Evolutionary conservation across 1,140 invertebrate genomes (phyloP).

Genomic region (Dreissena rostriformis): DNA sequence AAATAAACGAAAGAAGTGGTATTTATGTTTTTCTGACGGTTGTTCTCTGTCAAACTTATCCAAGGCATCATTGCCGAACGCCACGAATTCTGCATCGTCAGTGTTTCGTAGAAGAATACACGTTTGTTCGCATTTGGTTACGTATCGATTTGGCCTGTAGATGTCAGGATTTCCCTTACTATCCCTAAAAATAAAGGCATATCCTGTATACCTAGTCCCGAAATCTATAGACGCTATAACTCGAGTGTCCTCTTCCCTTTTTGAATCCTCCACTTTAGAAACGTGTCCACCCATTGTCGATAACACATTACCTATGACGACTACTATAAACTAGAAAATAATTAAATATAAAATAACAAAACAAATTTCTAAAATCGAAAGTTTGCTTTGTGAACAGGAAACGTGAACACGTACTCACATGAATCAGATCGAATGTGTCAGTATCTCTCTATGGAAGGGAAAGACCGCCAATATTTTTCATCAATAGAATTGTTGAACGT

Average conservation of each 20-base stretch:
- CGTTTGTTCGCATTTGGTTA: constrained; percentile 22
- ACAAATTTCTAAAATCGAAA: background rate
- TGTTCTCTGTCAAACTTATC: constrained; percentile 3
- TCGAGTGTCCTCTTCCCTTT: background rate
- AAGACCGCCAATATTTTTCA: no score
- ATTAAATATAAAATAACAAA: background rate
- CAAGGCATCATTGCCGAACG: constrained; percentile 41
- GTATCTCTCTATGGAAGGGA: background rate
- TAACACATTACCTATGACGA: no score
- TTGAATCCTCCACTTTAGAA: background rate
- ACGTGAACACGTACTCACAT: background rate
- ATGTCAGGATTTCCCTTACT: background rate
- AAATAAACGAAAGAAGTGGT: constrained; percentile 36
- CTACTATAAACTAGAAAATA: no score
- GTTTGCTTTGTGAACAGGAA: background rate
- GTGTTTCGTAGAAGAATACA: constrained; percentile 5
- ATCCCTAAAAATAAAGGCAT: constrained; percentile 34
- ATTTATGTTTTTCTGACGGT: constrained; percentile 1
- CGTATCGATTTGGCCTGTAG: no score
- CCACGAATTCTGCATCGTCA: background rate
- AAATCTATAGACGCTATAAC: constrained; percentile 52
- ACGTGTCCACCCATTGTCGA: background rate
- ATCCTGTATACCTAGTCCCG: constrained; percentile 49
- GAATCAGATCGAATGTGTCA: background rate
- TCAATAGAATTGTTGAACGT: no score